Base-by-base conservation (phyloP, 2,888 invertebrate species). In the Drosophila acutilabella region DNA sequence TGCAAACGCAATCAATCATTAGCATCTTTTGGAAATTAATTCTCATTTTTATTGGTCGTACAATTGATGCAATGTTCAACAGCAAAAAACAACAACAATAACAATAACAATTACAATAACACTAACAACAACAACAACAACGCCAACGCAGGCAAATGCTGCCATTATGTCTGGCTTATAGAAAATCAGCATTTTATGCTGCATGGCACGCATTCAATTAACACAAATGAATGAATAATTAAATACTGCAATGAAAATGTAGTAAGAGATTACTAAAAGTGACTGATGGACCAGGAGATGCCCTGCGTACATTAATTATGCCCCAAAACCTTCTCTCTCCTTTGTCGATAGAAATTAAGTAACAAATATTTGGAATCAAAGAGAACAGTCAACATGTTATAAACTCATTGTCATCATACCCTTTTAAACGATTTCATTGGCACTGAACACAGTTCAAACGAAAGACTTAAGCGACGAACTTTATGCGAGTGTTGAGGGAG, bases 201-300 rank as follows among this genome's bases (percentile, higher is more conserved):
- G 65, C 67, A n/a, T 65, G 78, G 85, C 81, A 87, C 85, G 86
- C 81, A 85, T 89, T 88, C 85, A 85, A 85, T 85, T 85, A 81
- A 76, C 81, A 74, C 77, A 89, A 74, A 72, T 89, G 77, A 88
- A 84, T 88, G 79, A 78, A 84, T 84, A 84, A 83, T 83, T 77
- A 80, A 65, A 69, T 57, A 64, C 23, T 45, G 66, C 67, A 62
- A 23, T 44, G 48, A 53, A 14, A 69, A 61, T n/a, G 33, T 41
- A 30, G 11, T n/a, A 38, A 14, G 18, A 38, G 4, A 45, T 40
- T 11, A 41, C 36, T 6, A 33, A 18, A 40, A 5, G 6, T 3
- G 10, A 14, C 6, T 26, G 13, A 36, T 14, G 18, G 4, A 8
- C 56, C 7, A 4, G 0, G 0, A 53, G 13, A 73, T 78, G 38